Evolutionary conservation across 2,888 invertebrate species (phyloP).

Genomic region (Agrilus mali): DNA sequence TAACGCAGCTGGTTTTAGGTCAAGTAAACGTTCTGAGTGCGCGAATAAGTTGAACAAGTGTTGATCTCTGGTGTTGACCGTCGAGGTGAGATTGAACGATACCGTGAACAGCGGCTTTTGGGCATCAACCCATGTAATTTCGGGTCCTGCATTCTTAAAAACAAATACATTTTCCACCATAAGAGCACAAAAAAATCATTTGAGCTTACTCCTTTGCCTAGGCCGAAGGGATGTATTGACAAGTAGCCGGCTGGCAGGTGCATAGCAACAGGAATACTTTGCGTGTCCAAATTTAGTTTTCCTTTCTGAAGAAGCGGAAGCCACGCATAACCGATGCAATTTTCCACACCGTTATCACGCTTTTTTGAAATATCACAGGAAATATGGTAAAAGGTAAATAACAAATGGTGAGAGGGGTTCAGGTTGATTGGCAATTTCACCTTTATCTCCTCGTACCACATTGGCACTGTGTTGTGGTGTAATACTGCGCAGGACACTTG

Average conservation of each 20-base stretch:
- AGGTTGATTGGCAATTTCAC: constrained; percentile 77
- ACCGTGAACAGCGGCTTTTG: constrained; percentile 81
- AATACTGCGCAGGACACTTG: constrained; percentile 67
- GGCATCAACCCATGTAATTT: constrained; percentile 87
- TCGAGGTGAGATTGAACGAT: constrained; percentile 73
- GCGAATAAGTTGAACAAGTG: constrained; percentile 81
- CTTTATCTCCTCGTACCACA: constrained; percentile 91
- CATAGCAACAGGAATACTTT: constrained; percentile 74
- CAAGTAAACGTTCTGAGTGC: constrained; percentile 69
- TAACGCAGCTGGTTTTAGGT: constrained; percentile 48
- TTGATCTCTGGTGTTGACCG: constrained; percentile 77
- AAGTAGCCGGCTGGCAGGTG: constrained; percentile 83
- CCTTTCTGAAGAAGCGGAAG: constrained; percentile 74
- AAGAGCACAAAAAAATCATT: neutral
- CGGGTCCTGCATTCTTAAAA: constrained; percentile 71
- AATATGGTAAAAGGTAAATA: constrained; percentile 93
- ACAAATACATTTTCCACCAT: constrained; percentile 12
- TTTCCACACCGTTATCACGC: constrained; percentile 63
- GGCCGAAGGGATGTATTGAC: constrained; percentile 75
- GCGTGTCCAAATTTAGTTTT: constrained; percentile 71
- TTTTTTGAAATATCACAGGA: constrained; percentile 77
- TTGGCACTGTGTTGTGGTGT: constrained; percentile 81
- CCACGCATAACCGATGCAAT: constrained; percentile 91
- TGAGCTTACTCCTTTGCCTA: constrained; percentile 74
- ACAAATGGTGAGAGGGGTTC: constrained; percentile 74